Conservation (phyloP, 1,140 invertebrate genomes). For the Lepidurus apus region DNA sequence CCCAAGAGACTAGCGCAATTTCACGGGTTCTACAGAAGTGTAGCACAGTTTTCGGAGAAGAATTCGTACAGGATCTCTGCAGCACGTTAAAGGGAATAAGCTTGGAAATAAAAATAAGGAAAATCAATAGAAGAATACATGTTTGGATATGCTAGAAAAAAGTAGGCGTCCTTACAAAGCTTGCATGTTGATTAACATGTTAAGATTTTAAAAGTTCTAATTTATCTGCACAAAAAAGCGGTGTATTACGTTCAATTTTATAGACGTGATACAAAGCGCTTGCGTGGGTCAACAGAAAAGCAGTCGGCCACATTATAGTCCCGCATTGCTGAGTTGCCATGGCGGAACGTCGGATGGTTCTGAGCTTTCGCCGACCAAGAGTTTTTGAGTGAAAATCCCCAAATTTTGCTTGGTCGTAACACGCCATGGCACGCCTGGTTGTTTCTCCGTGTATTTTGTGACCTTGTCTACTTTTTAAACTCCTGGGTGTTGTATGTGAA, state of each 20-base stretch:
- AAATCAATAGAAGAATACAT: too few species aligned
- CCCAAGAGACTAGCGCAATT: too few species aligned
- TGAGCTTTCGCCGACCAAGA: background rate
- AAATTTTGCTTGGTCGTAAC: background rate
- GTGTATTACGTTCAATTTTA: background rate
- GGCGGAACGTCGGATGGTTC: background rate
- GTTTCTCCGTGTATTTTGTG: background rate
- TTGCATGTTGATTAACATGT: background rate
- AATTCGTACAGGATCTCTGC: too few species aligned
- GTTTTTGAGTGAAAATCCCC: background rate
- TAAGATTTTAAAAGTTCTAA: background rate
- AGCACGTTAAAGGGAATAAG: too few species aligned
- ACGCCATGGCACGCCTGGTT: background rate
- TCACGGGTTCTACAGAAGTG: too few species aligned
- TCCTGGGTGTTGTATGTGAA: background rate
- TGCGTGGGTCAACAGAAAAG: background rate
- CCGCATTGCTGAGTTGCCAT: slow-evolving; percentile 17
- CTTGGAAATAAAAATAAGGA: too few species aligned
- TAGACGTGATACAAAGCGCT: background rate
- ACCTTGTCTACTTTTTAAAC: background rate
- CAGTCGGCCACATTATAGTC: background rate
- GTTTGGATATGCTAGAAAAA: too few species aligned
- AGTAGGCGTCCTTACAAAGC: too few species aligned
- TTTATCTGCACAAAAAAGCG: background rate
- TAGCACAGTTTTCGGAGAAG: too few species aligned